These are phyloP conservation scores for Cercopithecus hamlyni DNA, from an alignment of 2,797 vertebrate genomes.

Conservation along the genomic window DNA sequence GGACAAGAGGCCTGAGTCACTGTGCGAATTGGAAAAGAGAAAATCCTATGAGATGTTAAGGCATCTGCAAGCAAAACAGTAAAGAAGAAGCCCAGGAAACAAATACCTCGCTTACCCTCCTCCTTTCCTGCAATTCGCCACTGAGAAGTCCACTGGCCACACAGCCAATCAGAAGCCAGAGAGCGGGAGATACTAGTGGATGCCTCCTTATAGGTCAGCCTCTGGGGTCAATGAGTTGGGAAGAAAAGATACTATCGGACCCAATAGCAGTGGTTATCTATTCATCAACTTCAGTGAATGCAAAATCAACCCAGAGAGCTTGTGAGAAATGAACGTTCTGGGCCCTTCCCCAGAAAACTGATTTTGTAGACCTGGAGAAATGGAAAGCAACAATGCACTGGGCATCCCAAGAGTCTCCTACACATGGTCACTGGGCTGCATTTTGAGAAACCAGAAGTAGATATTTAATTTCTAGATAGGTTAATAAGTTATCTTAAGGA, in stretches of 20 bases:
- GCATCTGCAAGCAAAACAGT: background rate
- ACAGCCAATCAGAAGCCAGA: background rate
- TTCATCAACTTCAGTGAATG: background rate
- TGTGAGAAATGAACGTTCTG: background rate
- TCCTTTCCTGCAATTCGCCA: background rate
- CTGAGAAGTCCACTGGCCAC: background rate
- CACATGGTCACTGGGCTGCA: background rate
- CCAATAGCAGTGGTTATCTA: background rate
- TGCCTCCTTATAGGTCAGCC: background rate
- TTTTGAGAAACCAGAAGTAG: conserved; percentile 12
- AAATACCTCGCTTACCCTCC: background rate
- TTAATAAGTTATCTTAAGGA: conserved; percentile 41
- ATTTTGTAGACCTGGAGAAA: background rate
- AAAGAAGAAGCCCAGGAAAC: background rate
- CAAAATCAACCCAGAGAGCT: background rate
- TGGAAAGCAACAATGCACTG: background rate
- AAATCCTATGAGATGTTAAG: background rate
- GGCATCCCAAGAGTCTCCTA: background rate
- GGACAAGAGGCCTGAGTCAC: background rate
- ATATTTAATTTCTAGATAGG: conserved; percentile 6
- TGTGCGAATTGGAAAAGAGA: background rate
- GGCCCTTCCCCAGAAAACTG: background rate
- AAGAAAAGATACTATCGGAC: background rate
- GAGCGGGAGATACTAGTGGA: background rate
- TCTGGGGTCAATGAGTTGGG: background rate